Conservation (phyloP, 2,113 vertebrate species). For the Craseonycteris thonglongyai region DNA sequence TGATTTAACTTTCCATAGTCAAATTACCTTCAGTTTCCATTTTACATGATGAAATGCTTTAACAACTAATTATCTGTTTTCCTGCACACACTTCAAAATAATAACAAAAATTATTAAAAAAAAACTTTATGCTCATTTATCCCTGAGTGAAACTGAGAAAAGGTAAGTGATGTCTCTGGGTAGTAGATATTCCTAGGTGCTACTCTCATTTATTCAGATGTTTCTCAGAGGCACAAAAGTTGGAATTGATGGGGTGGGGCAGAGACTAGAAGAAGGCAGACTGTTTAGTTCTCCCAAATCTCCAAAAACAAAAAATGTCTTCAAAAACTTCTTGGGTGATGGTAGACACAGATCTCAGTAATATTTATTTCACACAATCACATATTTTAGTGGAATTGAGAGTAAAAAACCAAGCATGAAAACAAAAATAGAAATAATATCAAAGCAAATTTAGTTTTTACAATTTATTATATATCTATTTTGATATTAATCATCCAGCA, state of each 20-base stretch:
- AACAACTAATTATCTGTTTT: not conserved
- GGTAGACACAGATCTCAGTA: not conserved
- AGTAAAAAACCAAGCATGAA: not conserved
- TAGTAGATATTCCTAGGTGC: not conserved
- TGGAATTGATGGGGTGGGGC: not conserved
- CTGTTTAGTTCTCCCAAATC: not conserved
- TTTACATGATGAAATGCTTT: not conserved
- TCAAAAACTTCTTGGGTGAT: not conserved
- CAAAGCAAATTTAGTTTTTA: not conserved
- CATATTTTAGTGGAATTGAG: not conserved
- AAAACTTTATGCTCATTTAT: not conserved
- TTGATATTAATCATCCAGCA: not conserved
- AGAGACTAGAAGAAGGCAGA: not conserved
- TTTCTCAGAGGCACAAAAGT: not conserved
- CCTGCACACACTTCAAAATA: not conserved
- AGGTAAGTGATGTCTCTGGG: not conserved
- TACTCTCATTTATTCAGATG: not conserved
- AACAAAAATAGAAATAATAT: not conserved
- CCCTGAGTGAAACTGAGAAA: not conserved
- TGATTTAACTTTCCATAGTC: not conserved
- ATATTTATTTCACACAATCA: not conserved
- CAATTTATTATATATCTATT: not conserved
- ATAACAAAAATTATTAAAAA: not conserved
- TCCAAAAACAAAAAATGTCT: not conserved
- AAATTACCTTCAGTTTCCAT: not conserved